Base-by-base conservation (phyloP, 2,888 invertebrate genomes). In the Nesidiocoris tenuis region DNA sequence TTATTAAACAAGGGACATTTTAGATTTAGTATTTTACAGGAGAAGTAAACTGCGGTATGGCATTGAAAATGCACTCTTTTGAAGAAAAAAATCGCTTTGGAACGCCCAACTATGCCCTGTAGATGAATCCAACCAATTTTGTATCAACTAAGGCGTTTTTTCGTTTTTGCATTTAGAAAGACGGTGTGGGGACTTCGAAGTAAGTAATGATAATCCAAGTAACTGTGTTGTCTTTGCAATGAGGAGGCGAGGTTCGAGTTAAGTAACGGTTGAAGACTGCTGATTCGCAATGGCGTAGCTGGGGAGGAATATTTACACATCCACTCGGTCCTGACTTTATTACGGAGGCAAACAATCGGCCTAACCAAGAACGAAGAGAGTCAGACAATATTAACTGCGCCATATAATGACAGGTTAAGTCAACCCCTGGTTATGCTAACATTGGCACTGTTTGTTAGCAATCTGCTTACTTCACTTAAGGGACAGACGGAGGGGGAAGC, bases 391-490 rank as follows among this genome's bases (percentile, higher is more conserved):
- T 39, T 7, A 39, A 39, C 39, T 39, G 5, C 39, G 39, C 54
- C 12, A 25, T 56, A 72, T 72, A 72, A 72, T 72, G 72, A 72
- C 72, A 72, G 72, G 72, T 72, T 72, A 72, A 72, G 72, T 72
- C 72, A n/a, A 54, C 70, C 61, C 63, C 70, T 24, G 57, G 75
- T 65, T 72, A 24, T 55, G 71, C 71, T 54, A 77, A 77, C 77
- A 77, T 75, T 77, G 77, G 71, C 75, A 75, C 63, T 75, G 75
- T 77, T 61, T 72, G 72, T 76, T 76, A 74, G 75, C 75, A 74
- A 77, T 77, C 71, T 77, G 75, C 77, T 77, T 77, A 75, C 39
- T 57, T 63, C 77, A 72, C 72, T 72, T 72, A 39, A 75, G 65
- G 63, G 74, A 75, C 74, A 77, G 77, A 17, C 17, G 39, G 39